Evolutionary conservation across 2,113 vertebrate species (phyloP).

Genomic region (Columbina picui): DNA sequence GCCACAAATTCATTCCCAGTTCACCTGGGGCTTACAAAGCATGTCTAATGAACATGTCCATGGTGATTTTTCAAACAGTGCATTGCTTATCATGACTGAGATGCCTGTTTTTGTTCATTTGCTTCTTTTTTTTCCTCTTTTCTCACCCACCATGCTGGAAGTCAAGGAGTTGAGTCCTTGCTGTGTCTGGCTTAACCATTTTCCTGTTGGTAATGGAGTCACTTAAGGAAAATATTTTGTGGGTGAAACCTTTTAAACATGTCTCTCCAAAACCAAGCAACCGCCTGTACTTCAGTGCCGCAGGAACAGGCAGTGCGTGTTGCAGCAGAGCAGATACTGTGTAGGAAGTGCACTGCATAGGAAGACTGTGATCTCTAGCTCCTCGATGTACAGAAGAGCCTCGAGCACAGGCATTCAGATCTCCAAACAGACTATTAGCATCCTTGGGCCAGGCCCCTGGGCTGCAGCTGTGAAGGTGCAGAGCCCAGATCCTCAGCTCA

Average conservation of each 20-base stretch:
- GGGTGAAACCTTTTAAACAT: background rate
- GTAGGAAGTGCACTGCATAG: background rate
- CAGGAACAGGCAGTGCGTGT: background rate
- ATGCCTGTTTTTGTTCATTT: background rate
- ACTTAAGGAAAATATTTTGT: background rate
- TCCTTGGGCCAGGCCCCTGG: background rate
- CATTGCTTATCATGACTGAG: background rate
- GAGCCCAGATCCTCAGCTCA: background rate
- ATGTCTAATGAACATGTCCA: background rate
- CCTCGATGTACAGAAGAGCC: background rate
- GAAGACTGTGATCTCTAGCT: slow-evolving; percentile 21
- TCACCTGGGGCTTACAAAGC: background rate
- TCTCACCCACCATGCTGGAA: background rate
- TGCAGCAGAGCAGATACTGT: slow-evolving; percentile 5
- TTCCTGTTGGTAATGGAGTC: background rate
- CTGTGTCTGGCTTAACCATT: slow-evolving; percentile 7
- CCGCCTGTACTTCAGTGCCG: background rate
- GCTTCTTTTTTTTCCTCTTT: background rate
- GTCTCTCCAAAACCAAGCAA: background rate
- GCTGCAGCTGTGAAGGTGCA: background rate
- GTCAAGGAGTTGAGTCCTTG: background rate
- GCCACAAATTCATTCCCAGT: background rate
- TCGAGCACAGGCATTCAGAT: background rate
- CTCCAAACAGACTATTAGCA: background rate
- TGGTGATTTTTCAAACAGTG: background rate